Base-by-base conservation (phyloP, 2,888 invertebrate genomes). In the Eristalis tenax region DNA sequence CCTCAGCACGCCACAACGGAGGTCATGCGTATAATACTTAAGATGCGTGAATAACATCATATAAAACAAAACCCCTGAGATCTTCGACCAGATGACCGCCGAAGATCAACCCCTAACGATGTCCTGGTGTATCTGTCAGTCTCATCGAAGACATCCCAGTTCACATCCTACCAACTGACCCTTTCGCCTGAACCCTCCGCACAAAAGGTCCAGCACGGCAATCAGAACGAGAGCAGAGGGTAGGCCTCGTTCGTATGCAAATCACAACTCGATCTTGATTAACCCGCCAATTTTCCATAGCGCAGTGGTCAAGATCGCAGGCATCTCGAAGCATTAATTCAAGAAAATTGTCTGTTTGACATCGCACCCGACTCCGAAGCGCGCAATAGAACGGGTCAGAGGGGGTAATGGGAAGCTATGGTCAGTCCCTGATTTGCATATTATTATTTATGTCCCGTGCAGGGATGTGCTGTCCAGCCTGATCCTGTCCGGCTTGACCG, bases 1-100 rank as follows among this genome's bases (percentile, higher is more conserved):
- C 18, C 50, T 50, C 18, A 18, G 50, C 59, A 70, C 78, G 83
- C 76, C 57, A 64, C 64, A 57, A 69, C 66, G 76, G 63, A 87
- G 87, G 87, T 87, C 87, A 87, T 87, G 87, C 87, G 87, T 83
- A 68, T 87, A 87, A 87, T 87, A 87, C 87, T 87, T 83, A 87
- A 87, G 87, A 87, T 87, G 87, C 87, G 87, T 87, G 83, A 87
- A 87, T 87, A 87, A 87, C 87, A 87, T 83, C 83, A 65, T 81
- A 82, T 64, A 83, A 75, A 86, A 78, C 32, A 75, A 74, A 73
- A 78, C 65, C 43, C 8, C 59, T 22, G 56, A 78, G 83, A 77
- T 73, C 64, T 65, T 68, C 28, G 68, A 26, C 57, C 71, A 83
- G 87, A 87, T 87, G 87, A 87, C 83, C 83, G 74, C 70, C 76